Evolutionary conservation across 1,140 invertebrate genomes (phyloP).

Genomic region (Bicyclus anynana): DNA sequence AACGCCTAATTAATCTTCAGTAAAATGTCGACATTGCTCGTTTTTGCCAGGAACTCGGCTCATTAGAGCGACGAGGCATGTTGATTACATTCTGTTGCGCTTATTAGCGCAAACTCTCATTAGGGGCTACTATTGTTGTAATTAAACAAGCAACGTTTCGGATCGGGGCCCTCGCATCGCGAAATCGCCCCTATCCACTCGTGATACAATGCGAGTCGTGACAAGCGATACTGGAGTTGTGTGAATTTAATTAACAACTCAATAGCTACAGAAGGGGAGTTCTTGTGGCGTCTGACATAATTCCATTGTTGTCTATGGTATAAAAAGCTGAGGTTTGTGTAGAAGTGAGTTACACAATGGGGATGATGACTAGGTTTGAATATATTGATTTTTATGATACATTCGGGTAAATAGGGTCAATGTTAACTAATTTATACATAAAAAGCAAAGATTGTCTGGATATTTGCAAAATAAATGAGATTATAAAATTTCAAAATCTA

Average conservation of each 20-base stretch:
- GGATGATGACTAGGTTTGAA: conserved; percentile 49
- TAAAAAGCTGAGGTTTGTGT: conserved; percentile 66
- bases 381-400: too few relatives aligned
- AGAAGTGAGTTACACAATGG: conserved; percentile 71
- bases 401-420: too few relatives aligned
- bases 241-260: conserved; percentile 74
- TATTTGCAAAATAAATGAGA: too few relatives aligned
- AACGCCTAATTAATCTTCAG: conserved; percentile 72
- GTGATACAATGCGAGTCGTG: conserved; percentile 33
- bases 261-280: conserved; percentile 61
- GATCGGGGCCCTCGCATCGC: conserved; percentile 32
- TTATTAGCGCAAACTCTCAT: conserved; percentile 76
- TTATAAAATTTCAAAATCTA: too few relatives aligned
- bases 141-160: conserved; percentile 69
- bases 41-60: conserved; percentile 73
- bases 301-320: conserved; percentile 61
- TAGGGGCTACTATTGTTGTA: conserved; percentile 75
- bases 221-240: conserved; percentile 38
- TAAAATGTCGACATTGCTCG: conserved; percentile 67
- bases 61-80: conserved; percentile 74
- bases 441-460: too few relatives aligned
- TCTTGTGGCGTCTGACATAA: conserved; percentile 66
- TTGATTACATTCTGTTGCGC: conserved; percentile 75
- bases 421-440: too few relatives aligned
- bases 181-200: conserved; percentile 44